These are phyloP conservation scores for Polydrusus tereticollis DNA, from an alignment of 2,888 invertebrate species.

Conservation along the genomic window DNA sequence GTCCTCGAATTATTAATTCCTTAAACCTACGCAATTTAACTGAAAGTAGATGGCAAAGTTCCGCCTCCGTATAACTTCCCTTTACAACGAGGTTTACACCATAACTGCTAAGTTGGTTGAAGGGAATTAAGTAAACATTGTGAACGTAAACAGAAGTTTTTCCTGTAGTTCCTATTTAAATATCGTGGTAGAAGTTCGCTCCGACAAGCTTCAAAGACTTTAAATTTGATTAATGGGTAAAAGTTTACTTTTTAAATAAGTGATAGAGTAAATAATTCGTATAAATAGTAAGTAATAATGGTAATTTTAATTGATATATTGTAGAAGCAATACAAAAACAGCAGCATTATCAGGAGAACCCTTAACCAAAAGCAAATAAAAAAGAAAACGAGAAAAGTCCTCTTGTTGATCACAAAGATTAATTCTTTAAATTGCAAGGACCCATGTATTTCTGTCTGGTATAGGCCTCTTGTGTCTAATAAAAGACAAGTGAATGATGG, in stretches of 20 bases:
- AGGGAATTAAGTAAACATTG: neutral
- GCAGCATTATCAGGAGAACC: neutral
- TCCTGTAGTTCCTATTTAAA: constrained; percentile 5
- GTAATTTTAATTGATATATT: too few relatives aligned
- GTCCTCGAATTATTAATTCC: constrained; percentile 28
- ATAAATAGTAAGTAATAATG: too few relatives aligned
- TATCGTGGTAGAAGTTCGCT: neutral
- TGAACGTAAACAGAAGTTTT: constrained; percentile 1
- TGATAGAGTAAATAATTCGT: too few relatives aligned
- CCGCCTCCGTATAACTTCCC: constrained; percentile 17
- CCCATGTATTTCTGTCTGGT: constrained; percentile 32
- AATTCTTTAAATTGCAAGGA: constrained; percentile 45
- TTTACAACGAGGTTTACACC: constrained; percentile 24
- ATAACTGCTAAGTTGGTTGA: constrained; percentile 11
- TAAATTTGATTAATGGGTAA: neutral
- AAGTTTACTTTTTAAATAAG: constrained; percentile 1
- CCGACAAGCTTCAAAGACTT: neutral
- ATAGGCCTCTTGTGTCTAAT: constrained; percentile 58
- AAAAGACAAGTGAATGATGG: constrained; percentile 57
- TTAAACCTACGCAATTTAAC: constrained; percentile 15
- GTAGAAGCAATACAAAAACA: too few relatives aligned
- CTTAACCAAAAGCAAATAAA: neutral
- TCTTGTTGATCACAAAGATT: constrained; percentile 36
- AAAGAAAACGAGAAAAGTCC: neutral
- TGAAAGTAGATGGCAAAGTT: constrained; percentile 23